phyloP scores from a whole-genome alignment of 2,113 vertebrate genomes.

The Petaurus breviceps region DNA sequence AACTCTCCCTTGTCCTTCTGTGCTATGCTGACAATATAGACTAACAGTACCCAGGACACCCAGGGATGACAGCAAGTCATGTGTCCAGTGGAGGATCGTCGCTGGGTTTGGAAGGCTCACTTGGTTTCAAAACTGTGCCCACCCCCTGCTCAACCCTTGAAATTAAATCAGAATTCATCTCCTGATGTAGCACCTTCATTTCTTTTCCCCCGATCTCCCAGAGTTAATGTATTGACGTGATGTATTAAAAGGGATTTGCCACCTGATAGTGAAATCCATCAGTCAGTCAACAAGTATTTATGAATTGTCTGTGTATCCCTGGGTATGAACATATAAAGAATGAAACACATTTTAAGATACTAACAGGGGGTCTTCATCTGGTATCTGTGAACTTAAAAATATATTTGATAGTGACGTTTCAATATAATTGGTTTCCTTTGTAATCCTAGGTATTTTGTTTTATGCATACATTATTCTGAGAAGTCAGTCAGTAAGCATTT shows the following conservation, averaged over 20 bases:
- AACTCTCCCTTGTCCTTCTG: fast-evolving
- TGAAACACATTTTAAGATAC: not conserved
- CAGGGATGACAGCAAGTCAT: not conserved
- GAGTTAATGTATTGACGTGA: not conserved
- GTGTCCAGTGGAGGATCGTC: not conserved
- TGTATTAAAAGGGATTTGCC: not conserved
- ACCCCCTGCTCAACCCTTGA: not conserved
- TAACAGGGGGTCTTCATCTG: not conserved
- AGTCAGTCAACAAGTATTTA: not conserved
- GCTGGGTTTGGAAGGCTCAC: not conserved
- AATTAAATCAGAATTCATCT: not conserved
- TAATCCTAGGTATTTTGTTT: not conserved
- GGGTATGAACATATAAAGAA: not conserved
- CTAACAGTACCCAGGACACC: not conserved
- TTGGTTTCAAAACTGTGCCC: not conserved
- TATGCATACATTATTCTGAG: not conserved
- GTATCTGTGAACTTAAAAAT: not conserved
- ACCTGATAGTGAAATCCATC: not conserved
- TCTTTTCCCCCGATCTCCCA: not conserved
- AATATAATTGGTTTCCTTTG: not conserved
- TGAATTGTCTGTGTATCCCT: not conserved
- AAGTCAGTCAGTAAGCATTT: not conserved
- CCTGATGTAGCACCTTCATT: not conserved
- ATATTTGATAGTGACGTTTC: not conserved
- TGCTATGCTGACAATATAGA: not conserved